Evolutionary conservation across 2,888 invertebrate genomes (phyloP), one percentile per base, ranked within the genome.

Genomic region (Xestia xanthographa): DNA sequence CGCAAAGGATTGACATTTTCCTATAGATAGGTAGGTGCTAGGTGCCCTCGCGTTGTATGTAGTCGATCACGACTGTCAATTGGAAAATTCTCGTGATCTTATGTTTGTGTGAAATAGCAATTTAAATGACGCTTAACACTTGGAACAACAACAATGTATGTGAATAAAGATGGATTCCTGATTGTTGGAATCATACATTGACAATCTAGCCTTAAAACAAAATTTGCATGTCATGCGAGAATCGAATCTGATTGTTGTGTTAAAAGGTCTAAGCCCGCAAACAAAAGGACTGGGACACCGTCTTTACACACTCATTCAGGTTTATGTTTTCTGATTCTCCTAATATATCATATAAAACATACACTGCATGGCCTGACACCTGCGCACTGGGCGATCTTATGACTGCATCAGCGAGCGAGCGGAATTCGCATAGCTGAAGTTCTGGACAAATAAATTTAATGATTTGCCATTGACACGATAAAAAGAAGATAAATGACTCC

Each of bases 41-140:
- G 48, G 26, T 66, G 43, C 69, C 79, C 58, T 67, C 63, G 66
- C 43, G 80, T 66, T 73, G 79, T 72, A 56, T 80, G 84, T 79
- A 72, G 72, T 79, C 73, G 69, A 84, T 82, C 84, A 82, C 84
- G 82, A 82, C 82, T 75, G 84, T 82, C 82, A 77, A 85, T 83
- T 77, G 82, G 83, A 83, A 80, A 83, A 84, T 80, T 73, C 74
- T 79, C 76, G 83, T 84, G 77, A 83, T 73, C 70, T 84, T 72
- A 62, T 65, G 17, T 67, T 73, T 83, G 75, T 84, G 84, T 71
- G 76, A 65, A 81, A 84, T 84, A 53, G 70, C 68, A 72, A 80
- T 84, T 84, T 74, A 80, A 70, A 80, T 79, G 60, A 84, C 66
- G 29, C 41, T 58, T 79, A 76, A 38, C 58, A 79, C 43, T 77